Base-by-base conservation (phyloP, 1,140 invertebrate species). In the Metaphire vulgaris region DNA sequence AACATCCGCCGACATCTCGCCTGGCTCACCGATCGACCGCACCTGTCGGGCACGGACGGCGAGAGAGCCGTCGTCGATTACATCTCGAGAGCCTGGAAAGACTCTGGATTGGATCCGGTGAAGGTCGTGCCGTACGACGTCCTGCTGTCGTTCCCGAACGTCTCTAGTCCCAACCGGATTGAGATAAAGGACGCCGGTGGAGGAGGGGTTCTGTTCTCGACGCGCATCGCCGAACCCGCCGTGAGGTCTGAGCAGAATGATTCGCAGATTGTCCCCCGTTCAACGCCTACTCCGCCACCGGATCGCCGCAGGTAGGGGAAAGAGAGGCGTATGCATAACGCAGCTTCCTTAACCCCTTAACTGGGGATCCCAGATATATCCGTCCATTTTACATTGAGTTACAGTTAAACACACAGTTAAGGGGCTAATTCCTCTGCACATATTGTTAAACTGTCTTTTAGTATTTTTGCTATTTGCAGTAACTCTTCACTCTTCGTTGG, bases 61-160 rank as follows among this genome's bases (percentile, higher is more conserved):
- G 83, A 83, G 73, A 64, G 79, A 29, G 76, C 78, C 2, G 79
- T 80, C 30, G 84, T 82, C 0, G 71, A 80, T 29, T 64, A 82
- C 29, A 56, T 86, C 1, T 76, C 80, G 68, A 67, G 76, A 1
- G 78, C 78, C 33, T 85, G 84, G 82, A 72, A 74, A 72, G 56
- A 79, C 0, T 69, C 32, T n/a, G 82, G 83, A 33, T 72, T 84
- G 29, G 80, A 83, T 75, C 76, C 79, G n/a, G 82, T 81, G 6
- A 80, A 80, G 30, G 69, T 81, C 33, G 79, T 81, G 1, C 81
- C 83, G 1, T 86, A 85, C 74, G 77, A 82, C 21, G 81, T 85
- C 15, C 78, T 85, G 0, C 69, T 86, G 73, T 86, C 85, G 0
- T 83, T 83, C 76, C 85, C 85, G n/a, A 79, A 81, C 33, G 69